phyloP scores from a whole-genome alignment of 2,113 vertebrate genomes.

The Hassar affinis region DNA sequence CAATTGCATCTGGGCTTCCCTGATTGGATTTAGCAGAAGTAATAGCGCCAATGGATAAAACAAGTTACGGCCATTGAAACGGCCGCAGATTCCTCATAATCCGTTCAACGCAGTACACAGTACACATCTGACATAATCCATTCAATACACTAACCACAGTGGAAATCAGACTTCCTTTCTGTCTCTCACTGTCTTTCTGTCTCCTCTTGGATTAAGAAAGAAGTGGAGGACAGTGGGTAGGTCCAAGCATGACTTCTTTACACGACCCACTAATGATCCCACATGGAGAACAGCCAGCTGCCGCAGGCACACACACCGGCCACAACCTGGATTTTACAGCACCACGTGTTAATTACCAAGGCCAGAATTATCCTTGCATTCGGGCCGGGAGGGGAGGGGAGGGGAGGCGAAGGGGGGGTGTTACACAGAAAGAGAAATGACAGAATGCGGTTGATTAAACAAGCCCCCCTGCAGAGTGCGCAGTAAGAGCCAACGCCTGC shows the following conservation, averaged over 20 bases:
- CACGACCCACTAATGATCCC: constrained; percentile 24
- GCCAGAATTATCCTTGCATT: constrained; percentile 11
- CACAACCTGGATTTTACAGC: constrained; percentile 17
- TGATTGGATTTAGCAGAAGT: constrained; percentile 4
- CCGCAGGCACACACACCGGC: not conserved
- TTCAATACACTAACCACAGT: not conserved
- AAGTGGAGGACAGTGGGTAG: not conserved
- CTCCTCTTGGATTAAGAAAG: not conserved
- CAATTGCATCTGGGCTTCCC: not conserved
- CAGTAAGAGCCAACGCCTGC: constrained; percentile 27
- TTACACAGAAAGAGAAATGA: constrained; percentile 2
- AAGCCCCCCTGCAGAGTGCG: not conserved
- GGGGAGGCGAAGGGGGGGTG: not conserved
- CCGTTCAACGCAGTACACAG: too few species aligned
- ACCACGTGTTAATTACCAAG: constrained; percentile 37
- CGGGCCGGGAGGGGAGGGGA: not conserved
- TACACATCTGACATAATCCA: too few species aligned
- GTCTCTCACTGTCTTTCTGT: not conserved
- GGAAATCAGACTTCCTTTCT: not conserved
- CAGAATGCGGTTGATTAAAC: constrained; percentile 25
- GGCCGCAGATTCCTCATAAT: not conserved
- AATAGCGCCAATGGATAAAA: not conserved
- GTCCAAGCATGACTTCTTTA: not conserved
- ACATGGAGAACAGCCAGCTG: constrained; percentile 10
- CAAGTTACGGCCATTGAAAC: not conserved